Percentiles rank a stretch among this genome's conserved stretches.
Evolutionary conservation across 2,888 invertebrate species (phyloP).

Genomic region (Scaptomyza flava): DNA sequence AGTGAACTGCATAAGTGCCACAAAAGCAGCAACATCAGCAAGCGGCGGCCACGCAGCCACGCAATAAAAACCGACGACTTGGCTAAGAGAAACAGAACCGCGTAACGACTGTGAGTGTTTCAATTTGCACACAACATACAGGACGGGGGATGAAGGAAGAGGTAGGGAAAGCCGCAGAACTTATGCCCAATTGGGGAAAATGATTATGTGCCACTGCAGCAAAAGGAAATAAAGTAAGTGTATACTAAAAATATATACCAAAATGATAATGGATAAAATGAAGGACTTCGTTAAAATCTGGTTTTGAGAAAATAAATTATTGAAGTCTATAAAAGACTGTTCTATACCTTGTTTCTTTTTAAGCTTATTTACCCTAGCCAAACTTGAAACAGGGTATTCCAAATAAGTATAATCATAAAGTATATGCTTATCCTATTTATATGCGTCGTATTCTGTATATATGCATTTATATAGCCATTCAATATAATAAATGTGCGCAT

Average conservation of each 20-base stretch:
- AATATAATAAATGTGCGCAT: constrained; percentile 49
- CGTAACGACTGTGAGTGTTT: constrained; percentile 71
- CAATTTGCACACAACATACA: constrained; percentile 58
- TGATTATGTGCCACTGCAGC: constrained; percentile 77
- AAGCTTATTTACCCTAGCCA: too few species aligned
- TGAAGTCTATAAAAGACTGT: too few species aligned
- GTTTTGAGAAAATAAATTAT: too few species aligned
- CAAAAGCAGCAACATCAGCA: constrained; percentile 26
- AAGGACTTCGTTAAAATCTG: neutral
- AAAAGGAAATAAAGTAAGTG: constrained; percentile 53
- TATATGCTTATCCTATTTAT: constrained; percentile 34
- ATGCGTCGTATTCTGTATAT: neutral
- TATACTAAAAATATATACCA: constrained; percentile 18
- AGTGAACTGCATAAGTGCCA: constrained; percentile 71
- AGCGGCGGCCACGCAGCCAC: constrained; percentile 21
- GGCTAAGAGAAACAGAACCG: constrained; percentile 31
- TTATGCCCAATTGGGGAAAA: constrained; percentile 78
- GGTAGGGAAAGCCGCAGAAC: constrained; percentile 54
- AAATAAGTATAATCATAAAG: constrained; percentile 23
- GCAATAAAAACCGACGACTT: constrained; percentile 44
- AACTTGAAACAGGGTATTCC: constrained; percentile 15
- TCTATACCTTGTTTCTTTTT: too few species aligned
- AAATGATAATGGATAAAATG: constrained; percentile 11
- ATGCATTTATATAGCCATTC: constrained; percentile 14
- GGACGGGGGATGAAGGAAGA: neutral